A percentile compares a stretch with the other conserved stretches of the same genome.
Evolutionary conservation across 2,113 vertebrate species (phyloP).

Genomic region (Ancistrus triradiatus): DNA sequence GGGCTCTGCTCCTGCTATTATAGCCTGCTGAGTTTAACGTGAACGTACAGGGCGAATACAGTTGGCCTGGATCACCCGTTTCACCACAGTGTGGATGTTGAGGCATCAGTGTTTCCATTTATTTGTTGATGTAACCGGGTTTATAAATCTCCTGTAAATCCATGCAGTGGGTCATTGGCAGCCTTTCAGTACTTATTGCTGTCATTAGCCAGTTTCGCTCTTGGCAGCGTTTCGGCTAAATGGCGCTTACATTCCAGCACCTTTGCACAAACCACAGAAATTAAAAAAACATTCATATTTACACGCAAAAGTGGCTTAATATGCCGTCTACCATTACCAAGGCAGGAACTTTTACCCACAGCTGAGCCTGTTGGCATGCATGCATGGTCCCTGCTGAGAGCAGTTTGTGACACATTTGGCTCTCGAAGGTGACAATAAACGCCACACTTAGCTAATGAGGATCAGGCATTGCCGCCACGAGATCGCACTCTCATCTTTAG

Average conservation of each 20-base stretch:
- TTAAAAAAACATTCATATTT: not conserved
- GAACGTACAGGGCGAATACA: not conserved
- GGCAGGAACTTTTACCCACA: not conserved
- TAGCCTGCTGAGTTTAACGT: conserved; percentile 2
- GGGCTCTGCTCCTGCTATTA: conserved; percentile 5
- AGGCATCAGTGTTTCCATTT: not conserved
- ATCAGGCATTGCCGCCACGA: conserved; percentile 52
- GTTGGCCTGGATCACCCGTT: not conserved
- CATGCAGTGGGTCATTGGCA: not conserved
- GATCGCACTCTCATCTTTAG: conserved; percentile 53
- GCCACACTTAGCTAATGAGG: conserved; percentile 61
- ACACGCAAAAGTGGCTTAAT: not conserved
- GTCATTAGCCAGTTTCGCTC: not conserved
- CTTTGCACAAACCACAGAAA: not conserved
- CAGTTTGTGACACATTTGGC: conserved; percentile 37
- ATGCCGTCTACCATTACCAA: too few relatives aligned
- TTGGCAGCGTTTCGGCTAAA: not conserved
- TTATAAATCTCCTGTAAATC: not conserved
- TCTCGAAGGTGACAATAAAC: conserved; percentile 55
- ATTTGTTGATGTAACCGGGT: not conserved
- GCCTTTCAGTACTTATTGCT: not conserved
- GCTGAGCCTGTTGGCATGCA: conserved; percentile 12
- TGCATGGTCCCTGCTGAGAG: conserved; percentile 14
- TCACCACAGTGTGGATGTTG: not conserved
- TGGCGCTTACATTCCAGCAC: not conserved